These are phyloP conservation scores for Polylopha cassiicola DNA, from an alignment of 2,888 invertebrate genomes.

Conservation along the genomic window DNA sequence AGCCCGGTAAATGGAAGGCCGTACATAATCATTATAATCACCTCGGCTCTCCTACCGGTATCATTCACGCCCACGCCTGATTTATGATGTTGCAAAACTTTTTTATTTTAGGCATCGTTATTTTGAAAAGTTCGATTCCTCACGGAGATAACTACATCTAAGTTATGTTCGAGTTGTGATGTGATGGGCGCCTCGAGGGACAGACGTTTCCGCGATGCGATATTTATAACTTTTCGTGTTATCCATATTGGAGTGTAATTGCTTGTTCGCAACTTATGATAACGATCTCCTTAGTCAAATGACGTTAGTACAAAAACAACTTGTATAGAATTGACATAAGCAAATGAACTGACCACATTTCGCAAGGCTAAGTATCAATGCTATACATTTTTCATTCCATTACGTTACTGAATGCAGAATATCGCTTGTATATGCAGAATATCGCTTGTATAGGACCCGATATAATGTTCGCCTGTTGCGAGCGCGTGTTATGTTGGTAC, in stretches of 20 bases:
- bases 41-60: slow-evolving; percentile 26
- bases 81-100: slow-evolving; percentile 34
- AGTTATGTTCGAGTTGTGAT: slow-evolving; percentile 42
- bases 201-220: slow-evolving; percentile 15
- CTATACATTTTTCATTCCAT: too few relatives aligned
- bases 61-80: slow-evolving; percentile 31
- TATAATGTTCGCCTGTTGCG: slow-evolving; percentile 6
- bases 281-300: not conserved
- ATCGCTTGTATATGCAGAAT: too few relatives aligned
- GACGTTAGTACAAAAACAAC: too few relatives aligned
- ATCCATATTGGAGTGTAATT: slow-evolving; percentile 17
- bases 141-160: slow-evolving; percentile 35
- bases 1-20: slow-evolving; percentile 30
- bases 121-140: slow-evolving; percentile 35
- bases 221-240: slow-evolving; percentile 27
- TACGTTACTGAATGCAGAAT: too few relatives aligned
- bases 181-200: slow-evolving; percentile 31
- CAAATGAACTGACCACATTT: too few relatives aligned
- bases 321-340: too few relatives aligned
- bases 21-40: slow-evolving; percentile 28
- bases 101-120: slow-evolving; percentile 34
- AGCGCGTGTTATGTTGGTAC: slow-evolving; percentile 4
- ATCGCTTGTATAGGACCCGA: slow-evolving; percentile 1
- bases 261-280: slow-evolving; percentile 4
- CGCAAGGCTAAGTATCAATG: too few relatives aligned